A percentile compares a stretch with the other conserved stretches of the same genome.
Evolutionary conservation across 2,797 vertebrate species (phyloP).

Genomic region (Peromyscus attwateri): DNA sequence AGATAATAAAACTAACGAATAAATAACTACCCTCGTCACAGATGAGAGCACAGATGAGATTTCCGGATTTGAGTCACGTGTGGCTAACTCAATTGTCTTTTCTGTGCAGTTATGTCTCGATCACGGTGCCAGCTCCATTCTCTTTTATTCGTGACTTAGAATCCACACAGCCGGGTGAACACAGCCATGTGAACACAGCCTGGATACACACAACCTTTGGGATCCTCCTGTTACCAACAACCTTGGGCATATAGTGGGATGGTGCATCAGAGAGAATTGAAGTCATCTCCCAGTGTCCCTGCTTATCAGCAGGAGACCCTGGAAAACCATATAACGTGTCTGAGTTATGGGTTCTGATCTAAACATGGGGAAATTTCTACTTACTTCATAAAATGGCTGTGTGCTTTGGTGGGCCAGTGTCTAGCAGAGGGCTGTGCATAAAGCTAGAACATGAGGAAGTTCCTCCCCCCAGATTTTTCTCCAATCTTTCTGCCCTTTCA

Average conservation of each 20-base stretch:
- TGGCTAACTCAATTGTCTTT: not conserved
- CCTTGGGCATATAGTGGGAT: not conserved
- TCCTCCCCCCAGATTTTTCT: not conserved
- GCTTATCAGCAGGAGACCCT: not conserved
- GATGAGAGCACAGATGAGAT: constrained; percentile 7
- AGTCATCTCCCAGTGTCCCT: not conserved
- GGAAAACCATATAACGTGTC: not conserved
- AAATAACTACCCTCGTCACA: not conserved
- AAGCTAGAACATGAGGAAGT: not conserved
- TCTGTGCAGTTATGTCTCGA: not conserved
- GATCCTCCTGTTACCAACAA: too few relatives aligned
- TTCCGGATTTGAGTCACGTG: not conserved
- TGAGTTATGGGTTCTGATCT: not conserved
- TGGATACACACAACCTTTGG: too few relatives aligned
- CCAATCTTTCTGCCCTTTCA: not conserved
- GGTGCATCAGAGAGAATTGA: not conserved
- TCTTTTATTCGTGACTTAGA: not conserved
- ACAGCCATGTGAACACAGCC: not conserved
- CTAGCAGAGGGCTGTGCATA: not conserved
- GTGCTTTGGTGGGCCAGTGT: not conserved
- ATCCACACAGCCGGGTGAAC: too few relatives aligned
- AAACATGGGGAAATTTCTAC: not conserved
- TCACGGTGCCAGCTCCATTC: not conserved
- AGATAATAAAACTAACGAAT: constrained; percentile 45
- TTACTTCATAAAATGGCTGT: not conserved